Base-by-base conservation (phyloP, 2,888 invertebrate genomes). In the Epistrophe grossulariae region DNA sequence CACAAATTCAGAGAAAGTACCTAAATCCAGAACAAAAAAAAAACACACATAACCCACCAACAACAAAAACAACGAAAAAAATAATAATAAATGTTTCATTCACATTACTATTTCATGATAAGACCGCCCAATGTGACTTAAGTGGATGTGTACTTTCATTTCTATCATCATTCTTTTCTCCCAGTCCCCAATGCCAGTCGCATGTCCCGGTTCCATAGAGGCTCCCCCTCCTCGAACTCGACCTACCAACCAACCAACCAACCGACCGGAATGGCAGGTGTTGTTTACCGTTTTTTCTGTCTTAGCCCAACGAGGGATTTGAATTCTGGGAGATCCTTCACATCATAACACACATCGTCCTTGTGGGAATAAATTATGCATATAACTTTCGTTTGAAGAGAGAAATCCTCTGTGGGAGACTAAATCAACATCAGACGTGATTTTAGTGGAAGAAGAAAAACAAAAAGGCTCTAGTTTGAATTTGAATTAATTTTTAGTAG, bases 91-190 rank as follows among this genome's bases (percentile, higher is more conserved):
- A 50, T 68, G 50, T 68, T 87, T 79, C 72, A 79, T 79, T 87
- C 83, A 45, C 83, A 83, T 87, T 87, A 83, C 74, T 64, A 66
- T 87, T 87, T 87, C 79, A 87, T 87, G 83, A 76, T 82, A 72
- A 79, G 76, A 83, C 59, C 79, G 55, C 71, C 83, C 79, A 83
- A 79, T 79, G 82, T 79, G 82, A 87, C 82, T 79, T 82, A 87
- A 87, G 85, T 87, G 79, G 85, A 87, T 79, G 71, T 82, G 76
- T 87, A 76, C 66, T 79, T 43, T 83, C 76, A 87, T 87, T 87
- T 79, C 79, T 79, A 79, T 87, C 82, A 83, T 83, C 79, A 87
- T 79, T 76, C 79, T 76, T 77, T 84, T 72, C 74, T 74, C 52
- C 48, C 62, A 13, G 15, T n/a, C 38, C 11, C 48, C 62, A 13